Conservation (phyloP, 1,140 invertebrate genomes). For the Orius insidiosus region DNA sequence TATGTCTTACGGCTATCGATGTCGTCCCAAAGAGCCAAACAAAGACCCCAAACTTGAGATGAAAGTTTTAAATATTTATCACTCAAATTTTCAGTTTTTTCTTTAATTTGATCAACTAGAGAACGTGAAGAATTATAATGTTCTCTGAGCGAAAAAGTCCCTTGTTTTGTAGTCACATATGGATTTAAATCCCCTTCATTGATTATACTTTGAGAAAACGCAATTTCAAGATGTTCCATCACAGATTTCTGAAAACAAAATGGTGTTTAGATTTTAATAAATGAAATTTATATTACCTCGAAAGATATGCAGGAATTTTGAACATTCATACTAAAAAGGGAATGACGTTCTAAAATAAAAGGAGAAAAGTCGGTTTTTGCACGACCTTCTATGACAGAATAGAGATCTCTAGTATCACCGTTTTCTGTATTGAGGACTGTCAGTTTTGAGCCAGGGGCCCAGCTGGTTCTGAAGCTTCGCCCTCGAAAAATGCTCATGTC, state of each 20-base stretch:
- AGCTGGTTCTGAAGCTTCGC: constrained; percentile 11
- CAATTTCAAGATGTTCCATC: constrained; percentile 31
- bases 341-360: neutral
- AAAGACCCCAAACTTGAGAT: constrained; percentile 56
- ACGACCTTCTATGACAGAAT: neutral
- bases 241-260: constrained; percentile 24
- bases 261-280: constrained; percentile 2
- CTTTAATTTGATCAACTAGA: no score
- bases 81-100: neutral
- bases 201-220: constrained; percentile 28
- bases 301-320: neutral
- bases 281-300: neutral
- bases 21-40: constrained; percentile 68
- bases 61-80: constrained; percentile 27
- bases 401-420: neutral
- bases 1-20: constrained; percentile 23
- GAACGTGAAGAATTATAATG: no score
- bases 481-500: constrained; percentile 14
- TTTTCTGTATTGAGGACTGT: neutral
- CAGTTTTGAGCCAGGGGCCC: constrained; percentile 8
- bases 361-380: neutral
- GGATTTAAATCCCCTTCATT: constrained; percentile 22
- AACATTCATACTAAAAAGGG: neutral
- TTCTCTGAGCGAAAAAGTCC: constrained; percentile 1
- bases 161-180: constrained; percentile 23